These are phyloP conservation scores for Lophura nycthemera DNA, from an alignment of 2,113 vertebrate species.

Conservation along the genomic window DNA sequence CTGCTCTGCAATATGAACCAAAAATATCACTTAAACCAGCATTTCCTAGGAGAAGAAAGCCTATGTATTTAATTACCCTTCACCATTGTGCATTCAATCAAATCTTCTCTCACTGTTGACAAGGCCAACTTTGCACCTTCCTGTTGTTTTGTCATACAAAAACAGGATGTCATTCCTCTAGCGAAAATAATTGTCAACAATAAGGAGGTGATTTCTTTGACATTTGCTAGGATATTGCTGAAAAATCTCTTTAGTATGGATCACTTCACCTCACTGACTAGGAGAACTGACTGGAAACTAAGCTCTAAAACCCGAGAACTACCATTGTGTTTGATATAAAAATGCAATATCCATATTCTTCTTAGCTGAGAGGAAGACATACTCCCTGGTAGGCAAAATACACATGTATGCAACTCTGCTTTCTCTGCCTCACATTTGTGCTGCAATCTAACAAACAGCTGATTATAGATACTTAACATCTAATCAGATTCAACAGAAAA, in stretches of 20 bases:
- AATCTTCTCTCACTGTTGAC: not conserved
- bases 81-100: not conserved
- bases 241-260: conserved; percentile 7
- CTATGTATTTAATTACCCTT: not conserved
- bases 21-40: not conserved
- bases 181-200: not conserved
- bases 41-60: not conserved
- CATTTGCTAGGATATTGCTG: not conserved
- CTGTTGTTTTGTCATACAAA: not conserved
- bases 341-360: not conserved
- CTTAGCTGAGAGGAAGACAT: not conserved
- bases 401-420: accelerated
- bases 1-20: not conserved
- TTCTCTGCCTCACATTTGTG: not conserved
- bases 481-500: not conserved
- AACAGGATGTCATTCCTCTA: not conserved
- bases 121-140: conserved; percentile 1
- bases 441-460: not conserved
- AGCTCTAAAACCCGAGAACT: not conserved
- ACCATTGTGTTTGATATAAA: not conserved
- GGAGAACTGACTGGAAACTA: conserved; percentile 1
- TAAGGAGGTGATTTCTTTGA: not conserved
- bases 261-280: not conserved
- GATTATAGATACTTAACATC: not conserved
- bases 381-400: not conserved